phyloP scores from a whole-genome alignment of 2,888 invertebrate genomes.

The Eupithecia exiguata region DNA sequence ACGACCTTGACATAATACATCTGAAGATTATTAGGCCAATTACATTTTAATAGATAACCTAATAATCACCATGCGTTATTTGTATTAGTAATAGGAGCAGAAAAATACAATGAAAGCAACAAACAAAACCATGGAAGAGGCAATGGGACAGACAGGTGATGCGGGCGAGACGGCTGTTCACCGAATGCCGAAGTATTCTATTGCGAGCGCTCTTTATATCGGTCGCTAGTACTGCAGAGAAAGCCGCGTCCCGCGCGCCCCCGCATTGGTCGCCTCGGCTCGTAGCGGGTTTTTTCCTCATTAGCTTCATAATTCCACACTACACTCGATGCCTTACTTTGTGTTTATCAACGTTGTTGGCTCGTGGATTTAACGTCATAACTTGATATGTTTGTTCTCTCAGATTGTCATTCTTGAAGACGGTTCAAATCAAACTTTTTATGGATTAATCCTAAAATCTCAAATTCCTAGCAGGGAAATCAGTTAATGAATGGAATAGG shows the following conservation, averaged over 20 bases:
- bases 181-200: constrained; percentile 82
- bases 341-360: constrained; percentile 75
- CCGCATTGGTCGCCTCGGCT: constrained; percentile 67
- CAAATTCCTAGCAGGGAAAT: constrained; percentile 10
- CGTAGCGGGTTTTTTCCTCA: constrained; percentile 83
- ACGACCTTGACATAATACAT: constrained; percentile 80
- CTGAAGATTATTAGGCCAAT: constrained; percentile 73
- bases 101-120: constrained; percentile 62
- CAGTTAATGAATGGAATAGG: constrained; percentile 27
- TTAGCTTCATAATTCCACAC: constrained; percentile 77
- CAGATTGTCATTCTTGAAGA: constrained; percentile 20
- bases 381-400: constrained; percentile 52
- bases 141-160: constrained; percentile 65
- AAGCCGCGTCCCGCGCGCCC: constrained; percentile 79
- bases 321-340: constrained; percentile 69
- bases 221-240: constrained; percentile 75
- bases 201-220: constrained; percentile 82
- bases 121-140: constrained; percentile 66
- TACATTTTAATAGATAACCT: constrained; percentile 70
- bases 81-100: constrained; percentile 69
- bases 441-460: neutral
- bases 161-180: constrained; percentile 82
- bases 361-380: constrained; percentile 65
- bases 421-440: neutral
- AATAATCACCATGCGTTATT: constrained; percentile 67